Evolutionary conservation across 1,140 invertebrate species (phyloP), one percentile per base, ranked within the genome.

Genomic region (Pogonus chalceus): DNA sequence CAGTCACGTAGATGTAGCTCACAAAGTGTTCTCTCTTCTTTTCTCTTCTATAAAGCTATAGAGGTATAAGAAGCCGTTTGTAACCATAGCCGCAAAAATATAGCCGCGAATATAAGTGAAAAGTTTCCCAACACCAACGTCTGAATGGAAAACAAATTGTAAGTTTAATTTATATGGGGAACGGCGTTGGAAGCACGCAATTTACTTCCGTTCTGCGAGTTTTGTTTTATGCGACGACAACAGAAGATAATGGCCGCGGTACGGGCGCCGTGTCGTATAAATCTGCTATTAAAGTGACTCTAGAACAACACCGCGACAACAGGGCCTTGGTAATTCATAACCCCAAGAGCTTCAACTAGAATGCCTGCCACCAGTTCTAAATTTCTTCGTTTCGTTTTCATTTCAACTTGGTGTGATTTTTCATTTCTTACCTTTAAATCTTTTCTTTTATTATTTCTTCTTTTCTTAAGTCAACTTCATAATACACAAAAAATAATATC

Each of bases 81-180:
- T 7, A 43, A 43, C n/a, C n/a, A n/a, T n/a, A n/a, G 9, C 47
- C 20, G 47, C 47, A 49, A 49, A 49, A 49, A 49, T 49, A 49
- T 23, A 12, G 16, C 21, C 18, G 18, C 7, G 47, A 49, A 49
- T 49, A 20, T 49, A 49, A 49, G 47, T 49, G 47, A 49, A 49
- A 49, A 49, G 47, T 49, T 49, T 43, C 18, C 20, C 18, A 49
- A 49, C 47, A 49, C 3, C 47, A 23, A 10, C 2, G 3, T 23
- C 22, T 22, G 47, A 49, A 49, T 49, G 22, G 47, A 49, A 49
- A 49, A 49, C 47, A 49, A 49, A 49, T 49, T 49, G 47, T 49
- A 49, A 49, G 20, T 22, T 49, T 49, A 49, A 49, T 49, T 49
- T 49, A 49, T 10, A 49, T 23, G 47, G 10, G 20, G 18, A 7